Conservation (phyloP, 53 echinoderm and acorn worm genomes). For the Astropecten irregularis region DNA sequence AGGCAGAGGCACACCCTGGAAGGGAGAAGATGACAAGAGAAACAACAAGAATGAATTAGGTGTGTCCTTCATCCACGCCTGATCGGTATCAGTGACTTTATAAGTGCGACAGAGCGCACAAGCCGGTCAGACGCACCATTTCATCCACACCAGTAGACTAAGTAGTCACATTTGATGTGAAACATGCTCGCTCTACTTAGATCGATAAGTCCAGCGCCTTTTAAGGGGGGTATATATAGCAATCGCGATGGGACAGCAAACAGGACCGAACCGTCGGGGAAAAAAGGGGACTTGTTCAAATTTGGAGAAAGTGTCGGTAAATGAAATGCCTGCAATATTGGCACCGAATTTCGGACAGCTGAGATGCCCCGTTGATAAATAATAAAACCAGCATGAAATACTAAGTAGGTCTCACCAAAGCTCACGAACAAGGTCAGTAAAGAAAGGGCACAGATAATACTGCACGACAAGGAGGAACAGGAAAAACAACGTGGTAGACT, state of each 20-base stretch:
- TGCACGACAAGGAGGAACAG: not conserved
- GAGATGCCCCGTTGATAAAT: not conserved
- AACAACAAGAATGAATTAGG: not conserved
- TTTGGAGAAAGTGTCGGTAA: conserved; percentile 17
- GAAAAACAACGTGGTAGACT: not conserved
- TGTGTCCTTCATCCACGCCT: no score
- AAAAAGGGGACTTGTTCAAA: conserved; percentile 46
- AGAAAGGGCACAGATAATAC: no score
- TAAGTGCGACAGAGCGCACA: no score
- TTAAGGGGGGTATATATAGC: not conserved
- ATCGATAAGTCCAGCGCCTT: conserved; percentile 37
- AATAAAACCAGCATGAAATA: no score
- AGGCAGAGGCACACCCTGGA: not conserved
- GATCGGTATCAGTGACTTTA: no score
- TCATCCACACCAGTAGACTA: conserved; percentile 16
- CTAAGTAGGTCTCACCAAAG: no score
- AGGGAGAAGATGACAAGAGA: not conserved
- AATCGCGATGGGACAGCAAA: not conserved
- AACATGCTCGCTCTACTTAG: not conserved
- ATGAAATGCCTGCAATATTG: not conserved
- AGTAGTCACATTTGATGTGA: conserved; percentile 6
- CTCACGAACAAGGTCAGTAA: no score
- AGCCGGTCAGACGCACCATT: no score
- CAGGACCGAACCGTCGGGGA: not conserved
- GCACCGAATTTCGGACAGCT: not conserved